Evolutionary conservation across 2,888 invertebrate genomes (phyloP).

Genomic region (Geotrupes spiniger): DNA sequence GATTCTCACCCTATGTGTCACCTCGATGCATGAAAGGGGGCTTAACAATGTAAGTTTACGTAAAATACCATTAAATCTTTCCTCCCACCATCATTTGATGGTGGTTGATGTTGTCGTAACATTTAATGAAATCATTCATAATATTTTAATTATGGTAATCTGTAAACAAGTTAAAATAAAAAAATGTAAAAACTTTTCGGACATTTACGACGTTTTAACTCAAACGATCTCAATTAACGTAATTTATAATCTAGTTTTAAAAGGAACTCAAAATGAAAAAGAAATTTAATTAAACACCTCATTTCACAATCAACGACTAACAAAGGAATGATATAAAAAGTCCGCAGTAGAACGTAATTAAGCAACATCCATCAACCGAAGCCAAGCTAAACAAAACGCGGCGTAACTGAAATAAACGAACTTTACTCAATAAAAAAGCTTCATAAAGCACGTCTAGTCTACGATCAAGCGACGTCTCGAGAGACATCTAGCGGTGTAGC

Average conservation of each 20-base stretch:
- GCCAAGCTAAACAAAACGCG: slow-evolving; percentile 39
- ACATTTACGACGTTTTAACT: not conserved
- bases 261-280: slow-evolving; percentile 22
- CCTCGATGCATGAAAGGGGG: no score
- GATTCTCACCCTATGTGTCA: no score
- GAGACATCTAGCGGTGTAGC: slow-evolving; percentile 46
- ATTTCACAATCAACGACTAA: slow-evolving; percentile 30
- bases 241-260: slow-evolving; percentile 6
- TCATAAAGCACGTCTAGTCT: slow-evolving; percentile 35
- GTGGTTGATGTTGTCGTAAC: no score
- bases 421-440: slow-evolving; percentile 40
- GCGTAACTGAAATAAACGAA: slow-evolving; percentile 45
- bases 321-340: slow-evolving; percentile 23
- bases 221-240: not conserved
- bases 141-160: no score
- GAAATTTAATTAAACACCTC: slow-evolving; percentile 36
- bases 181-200: no score
- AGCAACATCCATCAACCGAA: slow-evolving; percentile 40
- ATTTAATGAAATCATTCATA: no score
- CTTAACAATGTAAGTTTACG: no score
- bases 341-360: slow-evolving; percentile 37
- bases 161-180: no score
- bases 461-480: slow-evolving; percentile 31
- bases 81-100: no score
- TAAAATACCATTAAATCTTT: no score